These are phyloP conservation scores for Ptycholaimellus sp. DNA, from an alignment of 2,888 invertebrate genomes.

Conservation along the genomic window DNA sequence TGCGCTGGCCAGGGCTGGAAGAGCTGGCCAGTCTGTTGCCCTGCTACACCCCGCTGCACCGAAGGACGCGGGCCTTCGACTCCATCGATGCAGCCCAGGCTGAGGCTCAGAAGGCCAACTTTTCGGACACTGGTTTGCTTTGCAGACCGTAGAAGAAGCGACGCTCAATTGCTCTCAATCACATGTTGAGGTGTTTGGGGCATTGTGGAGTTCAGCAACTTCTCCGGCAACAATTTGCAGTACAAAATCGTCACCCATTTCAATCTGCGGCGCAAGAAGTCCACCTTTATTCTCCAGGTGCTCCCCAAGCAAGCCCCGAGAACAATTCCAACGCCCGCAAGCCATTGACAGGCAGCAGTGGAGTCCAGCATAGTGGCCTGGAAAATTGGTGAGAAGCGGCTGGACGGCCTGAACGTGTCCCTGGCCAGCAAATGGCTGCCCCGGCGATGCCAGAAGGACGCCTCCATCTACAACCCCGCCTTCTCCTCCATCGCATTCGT, in stretches of 20 bases:
- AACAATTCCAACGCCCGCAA: too few relatives aligned
- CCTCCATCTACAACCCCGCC: background rate
- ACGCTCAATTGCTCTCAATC: too few relatives aligned
- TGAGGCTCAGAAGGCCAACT: background rate
- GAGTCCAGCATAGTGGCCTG: too few relatives aligned
- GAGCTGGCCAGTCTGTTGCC: background rate
- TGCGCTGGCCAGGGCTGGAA: background rate
- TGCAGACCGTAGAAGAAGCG: too few relatives aligned
- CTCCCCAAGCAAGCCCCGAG: background rate
- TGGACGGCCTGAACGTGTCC: background rate
- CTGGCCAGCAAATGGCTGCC: background rate
- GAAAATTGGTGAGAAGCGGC: too few relatives aligned
- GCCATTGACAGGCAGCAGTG: too few relatives aligned
- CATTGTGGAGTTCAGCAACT: background rate
- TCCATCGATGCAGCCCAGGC: background rate
- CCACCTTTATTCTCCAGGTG: background rate
- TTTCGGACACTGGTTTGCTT: background rate
- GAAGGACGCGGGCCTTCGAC: background rate
- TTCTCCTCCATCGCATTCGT: background rate
- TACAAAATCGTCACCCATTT: background rate
- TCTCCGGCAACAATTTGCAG: background rate
- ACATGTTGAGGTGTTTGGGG: conserved; percentile 1
- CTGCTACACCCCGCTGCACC: background rate
- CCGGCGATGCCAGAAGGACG: conserved; percentile 1
- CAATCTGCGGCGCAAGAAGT: background rate